Evolutionary conservation across 1,140 invertebrate species (phyloP), one percentile per base, ranked within the genome.

Genomic region (Notospermus geniculatus): DNA sequence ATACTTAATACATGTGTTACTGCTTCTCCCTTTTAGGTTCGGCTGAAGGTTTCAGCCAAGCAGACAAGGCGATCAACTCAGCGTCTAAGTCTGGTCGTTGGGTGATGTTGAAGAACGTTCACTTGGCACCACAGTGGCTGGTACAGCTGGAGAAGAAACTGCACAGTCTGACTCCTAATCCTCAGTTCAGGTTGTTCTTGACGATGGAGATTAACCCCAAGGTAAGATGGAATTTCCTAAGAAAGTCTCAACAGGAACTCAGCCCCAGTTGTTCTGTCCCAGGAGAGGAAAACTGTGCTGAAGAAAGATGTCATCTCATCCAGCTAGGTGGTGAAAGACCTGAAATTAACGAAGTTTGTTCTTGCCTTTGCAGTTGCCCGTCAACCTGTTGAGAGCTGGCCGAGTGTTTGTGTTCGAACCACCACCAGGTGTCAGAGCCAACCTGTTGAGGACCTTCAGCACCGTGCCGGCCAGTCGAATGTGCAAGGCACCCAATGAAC

Each of bases 51-150:
- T 99, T 99, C 82, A 97, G 91, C 76, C 95, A 98, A 78, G 97
- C 97, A 0, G 97, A 98, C 67, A 88, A 93, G 67, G 94, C 92
- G 13, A 98, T 99, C 72, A 97, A 97, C 78, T 91, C 92, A 76
- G 94, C 95, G 55, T 93, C 94, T 60, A 98, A 98, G 81, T 90
- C 91, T 68, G 97, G 97, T 70, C 86, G 92, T 70, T 99, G 97
- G 97, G 96, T 99, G 15, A 87, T 99, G 79, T 81, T 99, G 63
- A 99, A 99, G 84, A 99, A 99, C 81, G 97, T 99, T 0, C 97
- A 99, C 82, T 83, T 99, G 59, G 97, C 97, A 2, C 95, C 97
- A 0, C 91, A 94, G 68, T 99, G 97, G 97, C 84, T 99, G 19
- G 92, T 98, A 0, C 95, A 98, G 78, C 82, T 99, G 67, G 97